These are phyloP conservation scores for Circaetus gallicus DNA, from an alignment of 2,113 vertebrate genomes.

Conservation along the genomic window DNA sequence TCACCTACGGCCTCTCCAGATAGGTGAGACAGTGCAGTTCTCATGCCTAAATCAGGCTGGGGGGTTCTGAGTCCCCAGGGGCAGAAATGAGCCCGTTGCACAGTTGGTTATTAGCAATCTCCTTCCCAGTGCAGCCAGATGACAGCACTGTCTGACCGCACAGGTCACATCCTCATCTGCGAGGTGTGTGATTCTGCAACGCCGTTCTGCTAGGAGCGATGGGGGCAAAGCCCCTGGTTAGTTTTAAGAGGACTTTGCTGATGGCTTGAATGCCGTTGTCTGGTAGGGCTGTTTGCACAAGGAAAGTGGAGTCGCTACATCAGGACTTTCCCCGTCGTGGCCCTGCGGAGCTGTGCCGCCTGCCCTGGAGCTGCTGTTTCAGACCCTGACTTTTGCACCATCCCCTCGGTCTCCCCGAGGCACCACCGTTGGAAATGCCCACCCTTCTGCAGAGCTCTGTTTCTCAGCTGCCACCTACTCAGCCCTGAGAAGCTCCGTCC, in stretches of 20 bases:
- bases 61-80: not conserved
- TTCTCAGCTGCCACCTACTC: not conserved
- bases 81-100: not conserved
- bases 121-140: not conserved
- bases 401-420: not conserved
- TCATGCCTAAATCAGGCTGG: not conserved
- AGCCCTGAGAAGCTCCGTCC: not conserved
- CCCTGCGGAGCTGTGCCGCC: not conserved
- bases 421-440: not conserved
- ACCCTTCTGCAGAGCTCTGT: not conserved
- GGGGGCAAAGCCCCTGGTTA: not conserved
- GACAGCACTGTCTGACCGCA: rapidly evolving
- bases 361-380: not conserved
- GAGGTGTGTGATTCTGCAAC: not conserved
- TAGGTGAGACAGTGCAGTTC: not conserved
- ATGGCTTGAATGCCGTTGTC: not conserved
- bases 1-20: not conserved
- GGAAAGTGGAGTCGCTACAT: rapidly evolving
- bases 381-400: not conserved
- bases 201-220: not conserved
- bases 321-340: not conserved
- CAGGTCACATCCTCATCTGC: not conserved
- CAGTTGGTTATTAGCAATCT: not conserved
- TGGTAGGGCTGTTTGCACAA: not conserved
- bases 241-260: not conserved